Evolutionary conservation across 2,113 vertebrate species (phyloP), one percentile per base, ranked within the genome.

Genomic region (Sebastes schlegelii): DNA sequence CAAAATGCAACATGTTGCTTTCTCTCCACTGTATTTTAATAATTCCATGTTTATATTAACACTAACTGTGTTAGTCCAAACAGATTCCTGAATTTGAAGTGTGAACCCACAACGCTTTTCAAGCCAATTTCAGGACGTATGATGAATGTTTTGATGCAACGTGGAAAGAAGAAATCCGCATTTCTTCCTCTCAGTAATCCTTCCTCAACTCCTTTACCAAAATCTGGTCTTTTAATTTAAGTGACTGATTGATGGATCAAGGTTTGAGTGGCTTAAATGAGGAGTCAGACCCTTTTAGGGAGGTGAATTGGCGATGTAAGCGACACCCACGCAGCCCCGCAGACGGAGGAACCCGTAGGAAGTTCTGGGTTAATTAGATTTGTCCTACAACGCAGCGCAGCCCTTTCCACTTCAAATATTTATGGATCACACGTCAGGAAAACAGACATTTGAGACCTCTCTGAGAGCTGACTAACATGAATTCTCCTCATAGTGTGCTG

Each of bases 341-440:
- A 91, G 91, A 93, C 74, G 14, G 70, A 79, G 88, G 71, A 92
- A 88, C 91, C 82, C 85, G 73, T 81, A 94, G 94, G 94, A 95
- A 94, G 91, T 90, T 82, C 69, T 77, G 88, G 88, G 93, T 94
- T 95, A 93, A 95, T 95, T 92, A 88, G 90, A 96, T 95, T 95
- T 94, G 91, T 94, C 91, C 93, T 88, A 89, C 86, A 87, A 92
- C 70, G 89, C 74, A 90, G 86, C 76, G 77, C 89, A 94, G 93
- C 84, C 84, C 86, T 87, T 90, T 95, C 92, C 90, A 93, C 91
- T 94, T 94, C 87, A 94, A 95, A 94, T 95, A 95, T 95, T 94
- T 95, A 93, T 90, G 92, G 92, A 93, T 94, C 88, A 92, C 92
- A 92, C 93, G 88, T 95, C 92, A 94, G 85, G 86, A 93, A 92